Conservation (phyloP, 2,888 invertebrate genomes). For the Drosophila paranaensis region DNA sequence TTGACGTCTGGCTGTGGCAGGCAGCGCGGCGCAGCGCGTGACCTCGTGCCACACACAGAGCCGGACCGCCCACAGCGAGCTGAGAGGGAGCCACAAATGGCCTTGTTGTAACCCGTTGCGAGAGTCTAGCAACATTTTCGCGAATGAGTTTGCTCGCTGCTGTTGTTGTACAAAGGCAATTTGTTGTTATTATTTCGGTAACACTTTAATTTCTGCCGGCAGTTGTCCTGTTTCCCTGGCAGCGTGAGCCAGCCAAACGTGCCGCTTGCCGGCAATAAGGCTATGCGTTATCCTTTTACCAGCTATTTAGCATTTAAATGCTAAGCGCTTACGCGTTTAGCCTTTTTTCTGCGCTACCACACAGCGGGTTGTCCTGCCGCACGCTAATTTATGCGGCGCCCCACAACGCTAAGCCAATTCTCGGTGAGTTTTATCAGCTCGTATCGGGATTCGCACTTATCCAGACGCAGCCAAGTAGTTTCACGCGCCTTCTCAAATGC, state of each 20-base stretch:
- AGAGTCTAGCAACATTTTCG: constrained; percentile 63
- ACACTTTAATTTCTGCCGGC: constrained; percentile 72
- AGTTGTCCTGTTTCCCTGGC: constrained; percentile 26
- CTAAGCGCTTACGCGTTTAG: constrained; percentile 60
- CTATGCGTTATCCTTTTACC: constrained; percentile 79
- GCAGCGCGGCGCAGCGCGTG: constrained; percentile 43
- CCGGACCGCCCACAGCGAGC: constrained; percentile 51
- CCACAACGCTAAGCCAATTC: constrained; percentile 66
- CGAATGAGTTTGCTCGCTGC: constrained; percentile 26
- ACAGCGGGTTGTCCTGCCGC: constrained; percentile 40
- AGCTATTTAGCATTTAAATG: constrained; percentile 81
- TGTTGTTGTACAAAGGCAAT: constrained; percentile 55
- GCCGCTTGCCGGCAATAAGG: constrained; percentile 65
- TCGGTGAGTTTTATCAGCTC: constrained; percentile 55
- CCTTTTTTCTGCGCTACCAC: constrained; percentile 26
- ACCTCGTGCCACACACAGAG: constrained; percentile 46
- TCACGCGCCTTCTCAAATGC: constrained; percentile 42
- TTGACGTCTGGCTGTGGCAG: constrained; percentile 41
- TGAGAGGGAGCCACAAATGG: constrained; percentile 47
- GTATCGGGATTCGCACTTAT: constrained; percentile 42
- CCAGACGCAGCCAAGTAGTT: constrained; percentile 35
- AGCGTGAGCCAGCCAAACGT: constrained; percentile 55
- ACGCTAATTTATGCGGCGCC: constrained; percentile 48
- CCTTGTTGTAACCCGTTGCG: constrained; percentile 69
- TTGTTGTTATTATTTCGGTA: constrained; percentile 79